Base-by-base conservation (phyloP, 2,797 vertebrate species). In the Lindbergichthys nudifrons region DNA sequence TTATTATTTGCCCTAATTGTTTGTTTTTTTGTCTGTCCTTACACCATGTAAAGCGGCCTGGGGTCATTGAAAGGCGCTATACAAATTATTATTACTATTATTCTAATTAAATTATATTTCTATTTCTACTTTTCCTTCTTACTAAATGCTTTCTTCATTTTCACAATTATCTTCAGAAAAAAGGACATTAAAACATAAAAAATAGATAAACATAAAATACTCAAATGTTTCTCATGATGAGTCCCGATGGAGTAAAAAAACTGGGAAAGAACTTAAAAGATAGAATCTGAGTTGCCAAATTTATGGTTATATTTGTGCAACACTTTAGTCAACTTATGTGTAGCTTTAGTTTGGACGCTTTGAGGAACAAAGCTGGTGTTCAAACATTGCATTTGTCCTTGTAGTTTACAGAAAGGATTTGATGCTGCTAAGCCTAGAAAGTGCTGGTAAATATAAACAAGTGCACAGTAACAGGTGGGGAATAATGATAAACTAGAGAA, bases 391-490 rank as follows among this genome's bases (percentile, higher is more conserved):
- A 46, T 67, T 64, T 58, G 32, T 69, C 50, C 14, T 10, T 43
- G 45, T 21, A 3, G 68, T 72, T 68, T 72, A 48, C 65, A 48
- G 12, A 43, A 73, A 47, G 42, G 39, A 70, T 66, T 53, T 62
- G 18, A 58, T 26, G 15, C 65, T 43, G 41, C 19, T 39, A 30
- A 65, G 6, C 39, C 57, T 19, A 61, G 48, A 46, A 41, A 26
- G 48, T 18, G 19, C 23, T 50, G 2, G 5, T 45, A n/a, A 65
- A 61, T 54, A 47, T 59, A 66, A 74, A 52, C 16, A 13, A 11
- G 41, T 12, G 43, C 21, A 23, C 9, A n/a, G 16, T 53, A 39
- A 65, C 51, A 52, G 5, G 56, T 61, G 56, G 19, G 26, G 23
- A 45, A 18, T 19, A 15, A 47, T 39, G 61, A 54, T 21, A 47